Evolutionary conservation across 2,797 vertebrate species (phyloP), one percentile per base, ranked within the genome.

Genomic region (Geotria australis): DNA sequence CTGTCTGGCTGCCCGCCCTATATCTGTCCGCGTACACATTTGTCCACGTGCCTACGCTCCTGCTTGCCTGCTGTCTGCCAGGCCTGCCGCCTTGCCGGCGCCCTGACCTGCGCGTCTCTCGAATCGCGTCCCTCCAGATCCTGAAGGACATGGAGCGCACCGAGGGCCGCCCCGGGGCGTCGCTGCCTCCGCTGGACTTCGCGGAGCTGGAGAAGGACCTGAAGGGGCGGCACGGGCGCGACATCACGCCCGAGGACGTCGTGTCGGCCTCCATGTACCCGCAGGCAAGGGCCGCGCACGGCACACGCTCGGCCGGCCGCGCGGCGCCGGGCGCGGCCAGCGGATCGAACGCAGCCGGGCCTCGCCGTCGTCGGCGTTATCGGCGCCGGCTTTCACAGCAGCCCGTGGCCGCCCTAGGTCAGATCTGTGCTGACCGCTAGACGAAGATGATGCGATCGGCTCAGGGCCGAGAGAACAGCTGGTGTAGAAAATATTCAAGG

Each of bases 211-310:
- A 81, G 60, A 69, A 72, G 59, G 74, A 76, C 10, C 69, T 86
- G 48, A 63, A 14, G 1, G 66, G 70, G 1, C 56, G 72, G 3
- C 74, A 86, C 1, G 68, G 71, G 2, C 78, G 83, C 1, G 80
- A 86, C 1, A 76, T 86, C 64, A 80, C 77, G 48, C 71, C 80
- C 0, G 83, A 93, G 63, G 85, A 93, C 1, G 74, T 93, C 62
- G 78, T 93, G 65, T 91, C 85, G 0, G 79, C 85, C 0, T 82
- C 85, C 57, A 86, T 89, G 76, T 91, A 89, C 64, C 83, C 85
- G 1, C 80, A 5, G 24, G 24, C 4, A 38, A 38, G 24, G 24
- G 24, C 24, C 38, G 24, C 5, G 24, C 3, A 24, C 24, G 24
- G 24, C 24, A 38, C 24, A 38, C 5, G 24, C 38, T 38, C 24